Evolutionary conservation across 2,113 vertebrate species (phyloP), one percentile per base, ranked within the genome.

Genomic region (Gymnarchus niloticus): DNA sequence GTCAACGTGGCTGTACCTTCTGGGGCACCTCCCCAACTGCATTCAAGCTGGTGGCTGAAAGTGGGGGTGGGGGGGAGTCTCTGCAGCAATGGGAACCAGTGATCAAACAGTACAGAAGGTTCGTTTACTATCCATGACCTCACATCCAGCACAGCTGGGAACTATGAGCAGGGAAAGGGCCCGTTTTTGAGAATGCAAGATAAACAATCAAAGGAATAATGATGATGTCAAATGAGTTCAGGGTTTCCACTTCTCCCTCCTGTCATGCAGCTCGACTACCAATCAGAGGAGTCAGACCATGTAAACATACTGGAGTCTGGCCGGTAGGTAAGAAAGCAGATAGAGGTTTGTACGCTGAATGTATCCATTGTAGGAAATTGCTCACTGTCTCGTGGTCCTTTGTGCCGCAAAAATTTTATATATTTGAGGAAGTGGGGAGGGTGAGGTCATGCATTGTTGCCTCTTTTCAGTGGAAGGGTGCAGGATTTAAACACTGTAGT

Each of bases 201-300:
- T 28, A 56, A 82, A 82, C 80, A 82, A 51, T 82, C 14, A 82
- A 52, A 82, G 80, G 80, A 82, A 56, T 54, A 33, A 25, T 54
- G 51, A 82, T 56, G 51, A 37, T 82, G 28, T 51, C 80, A 82
- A 52, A 51, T 82, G 51, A 82, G 80, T 33, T 82, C 1, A 0
- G 12, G 51, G 28, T 82, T 82, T 82, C 51, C 14, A 51, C 12
- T 51, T 82, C 21, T 19, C 28, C 80, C 51, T 52, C 46, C 78
- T 82, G 2, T 8, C n/a, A 7, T 1, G 7, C 2, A 65, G n/a
- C 23, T n/a, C 59, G 25, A n/a, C n/a, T 65, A n/a, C 51, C 49
- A 33, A 5, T 23, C 25, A 1, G 25, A 82, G 49, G 44, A 81
- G 44, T 25, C 78, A n/a, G 6, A 48, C 23, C 78, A 17, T 48